A percentile compares a stretch with the other conserved stretches of the same genome.
phyloP scores from a whole-genome alignment of 2,797 vertebrate genomes.

The Trematomus bernacchii region DNA sequence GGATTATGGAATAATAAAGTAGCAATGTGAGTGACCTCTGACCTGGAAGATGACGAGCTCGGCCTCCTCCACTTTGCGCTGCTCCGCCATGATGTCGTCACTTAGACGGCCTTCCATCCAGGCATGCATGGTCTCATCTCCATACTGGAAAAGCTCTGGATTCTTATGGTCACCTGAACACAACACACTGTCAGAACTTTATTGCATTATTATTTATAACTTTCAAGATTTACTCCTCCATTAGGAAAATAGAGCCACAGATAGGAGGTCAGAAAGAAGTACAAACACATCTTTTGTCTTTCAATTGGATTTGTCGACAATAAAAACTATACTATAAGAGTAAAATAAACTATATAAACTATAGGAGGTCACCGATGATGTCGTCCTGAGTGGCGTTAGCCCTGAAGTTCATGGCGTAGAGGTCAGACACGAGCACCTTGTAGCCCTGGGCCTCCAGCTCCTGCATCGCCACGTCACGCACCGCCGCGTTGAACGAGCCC shows the following conservation, averaged over 20 bases:
- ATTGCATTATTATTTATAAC: background rate
- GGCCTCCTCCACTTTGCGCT: conserved; percentile 88
- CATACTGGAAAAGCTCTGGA: conserved; percentile 85
- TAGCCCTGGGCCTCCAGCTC: conserved; percentile 86
- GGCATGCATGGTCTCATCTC: conserved; percentile 82
- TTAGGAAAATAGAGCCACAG: background rate
- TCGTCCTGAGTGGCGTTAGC: conserved; percentile 87
- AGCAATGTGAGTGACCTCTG: conserved; percentile 11
- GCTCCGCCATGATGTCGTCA: conserved; percentile 87
- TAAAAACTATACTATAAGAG: background rate
- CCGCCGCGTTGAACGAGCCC: conserved; percentile 87
- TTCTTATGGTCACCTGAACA: conserved; percentile 83
- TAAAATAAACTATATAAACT: no score
- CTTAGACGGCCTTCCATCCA: conserved; percentile 83
- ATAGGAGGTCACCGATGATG: conserved; percentile 80
- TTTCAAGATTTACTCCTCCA: background rate
- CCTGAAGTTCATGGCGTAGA: conserved; percentile 91
- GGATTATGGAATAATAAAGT: background rate
- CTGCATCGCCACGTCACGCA: conserved; percentile 78
- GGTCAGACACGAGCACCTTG: conserved; percentile 86
- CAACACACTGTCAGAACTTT: conserved; percentile 3
- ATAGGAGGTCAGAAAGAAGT: background rate
- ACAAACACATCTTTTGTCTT: background rate
- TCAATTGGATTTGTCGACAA: background rate
- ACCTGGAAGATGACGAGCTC: conserved; percentile 93